Evolutionary conservation across 2,113 vertebrate genomes (phyloP).

Genomic region (Strigops habroptila): DNA sequence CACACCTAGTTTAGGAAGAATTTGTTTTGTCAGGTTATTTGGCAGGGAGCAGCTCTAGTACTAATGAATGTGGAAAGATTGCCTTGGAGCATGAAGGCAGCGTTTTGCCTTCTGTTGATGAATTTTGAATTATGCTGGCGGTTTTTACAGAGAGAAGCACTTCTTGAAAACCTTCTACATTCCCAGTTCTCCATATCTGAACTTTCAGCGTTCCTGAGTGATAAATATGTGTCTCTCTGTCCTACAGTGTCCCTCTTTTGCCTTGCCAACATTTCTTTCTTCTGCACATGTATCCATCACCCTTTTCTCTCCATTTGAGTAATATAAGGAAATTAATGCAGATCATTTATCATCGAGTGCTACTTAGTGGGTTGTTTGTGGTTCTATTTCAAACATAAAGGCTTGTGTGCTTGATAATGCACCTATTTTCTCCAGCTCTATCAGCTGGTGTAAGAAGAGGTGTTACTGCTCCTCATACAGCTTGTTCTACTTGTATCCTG

Average conservation of each 20-base stretch:
- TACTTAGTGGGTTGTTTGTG: background rate
- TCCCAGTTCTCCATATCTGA: background rate
- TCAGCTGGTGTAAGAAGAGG: background rate
- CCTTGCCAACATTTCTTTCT: background rate
- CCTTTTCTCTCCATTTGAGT: background rate
- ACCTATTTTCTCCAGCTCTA: background rate
- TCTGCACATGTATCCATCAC: background rate
- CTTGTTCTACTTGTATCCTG: background rate
- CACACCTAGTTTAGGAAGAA: background rate
- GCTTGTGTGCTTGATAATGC: background rate
- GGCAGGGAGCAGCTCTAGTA: background rate
- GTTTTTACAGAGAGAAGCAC: background rate
- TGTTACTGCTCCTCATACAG: background rate
- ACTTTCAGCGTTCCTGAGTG: background rate
- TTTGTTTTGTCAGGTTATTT: background rate
- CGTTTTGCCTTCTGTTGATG: background rate
- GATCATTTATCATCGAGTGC: rapidly evolving
- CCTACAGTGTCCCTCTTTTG: background rate
- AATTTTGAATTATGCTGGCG: background rate
- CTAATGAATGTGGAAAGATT: background rate
- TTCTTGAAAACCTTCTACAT: background rate
- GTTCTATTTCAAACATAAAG: background rate
- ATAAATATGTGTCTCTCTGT: background rate
- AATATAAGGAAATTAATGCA: background rate
- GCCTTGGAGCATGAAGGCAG: background rate